Evolutionary conservation across 2,888 invertebrate species (phyloP).

Genomic region (Rhimphoctona megacephalus): DNA sequence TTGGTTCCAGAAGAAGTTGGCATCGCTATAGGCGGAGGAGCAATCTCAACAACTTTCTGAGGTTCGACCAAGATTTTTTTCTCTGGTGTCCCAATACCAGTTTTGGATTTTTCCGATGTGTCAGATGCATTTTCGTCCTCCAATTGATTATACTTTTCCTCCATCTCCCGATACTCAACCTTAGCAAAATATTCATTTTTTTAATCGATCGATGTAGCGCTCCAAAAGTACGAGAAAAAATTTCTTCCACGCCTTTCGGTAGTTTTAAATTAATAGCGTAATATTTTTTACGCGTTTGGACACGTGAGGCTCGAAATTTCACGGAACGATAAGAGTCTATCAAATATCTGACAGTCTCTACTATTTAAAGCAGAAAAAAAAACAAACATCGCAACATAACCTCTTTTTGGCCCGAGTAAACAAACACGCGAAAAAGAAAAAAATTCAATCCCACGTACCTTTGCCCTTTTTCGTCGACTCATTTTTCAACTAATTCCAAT

Average conservation of each 20-base stretch:
- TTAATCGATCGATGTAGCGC: slow-evolving; percentile 83
- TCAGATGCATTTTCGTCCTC: slow-evolving; percentile 89
- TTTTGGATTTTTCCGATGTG: slow-evolving; percentile 88
- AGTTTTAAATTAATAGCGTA: neutral
- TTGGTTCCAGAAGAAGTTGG: slow-evolving; percentile 86
- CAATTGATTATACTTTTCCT: slow-evolving; percentile 88
- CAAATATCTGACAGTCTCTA: slow-evolving; percentile 26
- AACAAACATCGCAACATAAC: slow-evolving; percentile 42
- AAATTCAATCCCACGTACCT: slow-evolving; percentile 81
- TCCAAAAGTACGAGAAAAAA: neutral
- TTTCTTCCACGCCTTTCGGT: slow-evolving; percentile 82
- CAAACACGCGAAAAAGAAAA: neutral
- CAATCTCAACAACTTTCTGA: slow-evolving; percentile 87
- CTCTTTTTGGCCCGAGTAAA: neutral
- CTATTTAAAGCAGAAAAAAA: neutral
- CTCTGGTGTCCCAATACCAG: slow-evolving; percentile 83
- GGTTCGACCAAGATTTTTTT: slow-evolving; percentile 81
- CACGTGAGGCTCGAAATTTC: neutral
- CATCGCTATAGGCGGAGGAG: slow-evolving; percentile 85
- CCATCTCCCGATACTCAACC: slow-evolving; percentile 89
- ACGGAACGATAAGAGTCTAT: neutral
- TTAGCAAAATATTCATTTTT: slow-evolving; percentile 74
- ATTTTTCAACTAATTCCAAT: slow-evolving; percentile 77
- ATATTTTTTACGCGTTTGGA: neutral
- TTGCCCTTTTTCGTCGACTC: slow-evolving; percentile 88